Base-by-base conservation (phyloP, 1,140 invertebrate genomes). In the Uloborus diversus region DNA sequence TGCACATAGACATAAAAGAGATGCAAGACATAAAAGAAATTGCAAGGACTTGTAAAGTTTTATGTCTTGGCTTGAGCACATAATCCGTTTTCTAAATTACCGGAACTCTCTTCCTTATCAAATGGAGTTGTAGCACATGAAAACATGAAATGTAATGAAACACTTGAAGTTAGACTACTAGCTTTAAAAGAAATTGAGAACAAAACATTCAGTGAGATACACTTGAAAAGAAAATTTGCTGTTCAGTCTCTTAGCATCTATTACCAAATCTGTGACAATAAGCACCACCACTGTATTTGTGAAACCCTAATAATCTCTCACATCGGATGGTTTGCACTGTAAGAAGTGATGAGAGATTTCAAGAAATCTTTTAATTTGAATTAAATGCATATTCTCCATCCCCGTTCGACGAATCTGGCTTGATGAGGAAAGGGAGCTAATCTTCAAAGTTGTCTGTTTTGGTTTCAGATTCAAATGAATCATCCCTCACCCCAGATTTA, bases 101-200 rank as follows among this genome's bases (percentile, higher is more conserved):
- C 2, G n/a, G 53, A 57, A 57, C 5, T 57, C 13, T 57, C 53
- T 57, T 57, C 53, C 53, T 57, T 57, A 23, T 57, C 53, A 57
- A 57, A 17, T 20, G 53, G 17, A 25, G 53, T 57, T 57, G 53
- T 57, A 23, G 53, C 53, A 17, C 11, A 57, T 57, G 53, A 23
- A 17, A 57, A 57, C 11, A 20, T 49, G 47, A 49, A 49, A 13
- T 49, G 47, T n/a, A 49, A 17, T 49, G 47, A 13, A 49, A 49
- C 47, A 49, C 47, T 2, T 17, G 47, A 56, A 56, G 23, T 5
- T 5, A n/a, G n/a, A n/a, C n/a, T n/a, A n/a, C n/a, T n/a, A n/a
- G n/a, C n/a, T n/a, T n/a, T n/a, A n/a, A n/a, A n/a, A n/a, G n/a
- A n/a, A n/a, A n/a, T n/a, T n/a, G n/a, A n/a, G n/a, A n/a, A n/a